phyloP scores from a whole-genome alignment of 1,140 invertebrate genomes.

The Lordiphosa stackelbergi region DNA sequence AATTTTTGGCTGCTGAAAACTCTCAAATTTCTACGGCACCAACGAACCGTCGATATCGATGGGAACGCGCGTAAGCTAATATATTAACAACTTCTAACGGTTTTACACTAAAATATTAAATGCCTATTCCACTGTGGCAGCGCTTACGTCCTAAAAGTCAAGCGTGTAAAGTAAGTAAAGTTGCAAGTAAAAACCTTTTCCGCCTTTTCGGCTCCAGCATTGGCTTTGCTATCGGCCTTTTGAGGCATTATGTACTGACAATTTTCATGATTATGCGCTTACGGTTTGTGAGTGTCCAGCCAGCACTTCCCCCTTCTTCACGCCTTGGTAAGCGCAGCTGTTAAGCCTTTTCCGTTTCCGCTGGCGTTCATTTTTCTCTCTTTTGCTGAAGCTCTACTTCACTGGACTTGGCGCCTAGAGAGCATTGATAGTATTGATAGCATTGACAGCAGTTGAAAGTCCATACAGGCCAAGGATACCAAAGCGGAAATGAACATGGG shows the following conservation, averaged over 20 bases:
- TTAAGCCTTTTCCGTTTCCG: slow-evolving; percentile 73
- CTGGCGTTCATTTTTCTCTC: slow-evolving; percentile 44
- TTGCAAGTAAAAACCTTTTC: slow-evolving; percentile 72
- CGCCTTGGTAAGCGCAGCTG: slow-evolving; percentile 63
- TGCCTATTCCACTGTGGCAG: slow-evolving; percentile 16
- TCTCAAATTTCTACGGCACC: no score
- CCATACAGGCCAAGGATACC: slow-evolving; percentile 20
- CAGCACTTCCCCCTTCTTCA: slow-evolving; percentile 7
- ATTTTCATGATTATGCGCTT: slow-evolving; percentile 74
- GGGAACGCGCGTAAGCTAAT: no score
- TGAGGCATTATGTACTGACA: slow-evolving; percentile 75
- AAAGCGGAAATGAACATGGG: slow-evolving; percentile 59
- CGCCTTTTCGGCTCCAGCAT: slow-evolving; percentile 39
- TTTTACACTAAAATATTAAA: neutral
- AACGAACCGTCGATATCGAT: no score
- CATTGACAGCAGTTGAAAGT: slow-evolving; percentile 49
- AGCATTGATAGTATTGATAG: slow-evolving; percentile 57
- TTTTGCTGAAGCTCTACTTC: slow-evolving; percentile 35
- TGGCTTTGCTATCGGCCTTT: slow-evolving; percentile 52
- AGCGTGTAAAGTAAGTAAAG: slow-evolving; percentile 74
- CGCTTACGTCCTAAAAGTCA: slow-evolving; percentile 42
- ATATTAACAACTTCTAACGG: no score
- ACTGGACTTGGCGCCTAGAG: slow-evolving; percentile 48
- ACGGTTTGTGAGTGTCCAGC: slow-evolving; percentile 55
- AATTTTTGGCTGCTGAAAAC: no score